Evolutionary conservation across 2,113 vertebrate genomes (phyloP), one percentile per base, ranked within the genome.

Genomic region (Paralichthys olivaceus): DNA sequence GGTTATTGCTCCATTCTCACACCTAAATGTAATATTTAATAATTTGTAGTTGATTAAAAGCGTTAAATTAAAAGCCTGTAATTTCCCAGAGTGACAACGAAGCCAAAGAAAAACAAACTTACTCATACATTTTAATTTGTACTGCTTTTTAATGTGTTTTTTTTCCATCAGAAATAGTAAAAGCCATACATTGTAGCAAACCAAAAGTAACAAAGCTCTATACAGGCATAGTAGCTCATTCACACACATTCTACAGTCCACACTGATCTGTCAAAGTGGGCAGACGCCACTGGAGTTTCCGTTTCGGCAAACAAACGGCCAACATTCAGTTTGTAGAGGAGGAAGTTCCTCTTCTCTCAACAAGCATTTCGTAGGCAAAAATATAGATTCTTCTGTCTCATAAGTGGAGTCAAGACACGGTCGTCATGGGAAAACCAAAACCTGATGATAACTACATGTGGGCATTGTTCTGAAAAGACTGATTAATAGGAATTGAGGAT

Each of bases 151-250:
- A 92, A 91, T 93, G 90, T 91, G 60, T 86, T 84, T 49, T 49
- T 87, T 85, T 87, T 84, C 81, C 90, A 74, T 88, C 85, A 88
- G 94, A 95, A 95, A 95, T 94, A 95, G 94, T 94, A 95, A 91
- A 97, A 96, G 97, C 96, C 96, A 96, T 98, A 97, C 96, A 96
- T 94, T 95, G 93, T 94, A 94, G 95, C 95, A 92, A 95, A 94
- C 94, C 91, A 91, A 87, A 89, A 91, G 92, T 83, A 74, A 90
- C 83, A 92, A 86, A 93, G 92, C 69, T 94, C 95, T 97, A 94
- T 96, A 96, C 96, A 96, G 93, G 67, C 88, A 91, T 89, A 92
- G 92, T 87, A 91, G 90, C 93, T 95, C 94, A 95, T 94, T 96
- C 94, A 94, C 90, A 92, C 92, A 93, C 93, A 93, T 58, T 92